Base-by-base conservation (phyloP, 2,888 invertebrate genomes). In the Ophion costatus region DNA sequence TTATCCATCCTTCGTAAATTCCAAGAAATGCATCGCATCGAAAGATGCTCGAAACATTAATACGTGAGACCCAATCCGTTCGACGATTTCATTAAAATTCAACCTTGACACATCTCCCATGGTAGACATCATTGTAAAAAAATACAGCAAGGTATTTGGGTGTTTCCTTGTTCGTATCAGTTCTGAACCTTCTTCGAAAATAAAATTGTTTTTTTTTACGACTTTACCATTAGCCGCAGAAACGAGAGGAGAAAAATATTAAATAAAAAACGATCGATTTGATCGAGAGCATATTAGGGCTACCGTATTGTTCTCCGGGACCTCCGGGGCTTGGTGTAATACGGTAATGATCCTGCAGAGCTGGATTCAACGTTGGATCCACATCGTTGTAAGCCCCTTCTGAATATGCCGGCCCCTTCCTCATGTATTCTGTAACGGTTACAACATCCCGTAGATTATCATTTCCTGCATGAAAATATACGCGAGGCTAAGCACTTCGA, bases 311-410 rank as follows among this genome's bases (percentile, higher is more conserved):
- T 91, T 96, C 96, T 86, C 95, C 94, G 82, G 94, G 93, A 33
- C 93, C 95, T 63, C 95, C 96, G 63, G 96, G 95, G 86, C 96
- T 95, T 80, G 96, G 96, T 83, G 96, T 96, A 87, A 96, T 95
- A 87, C 96, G 95, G 92, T 96, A 96, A 91, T 94, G 94, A 89
- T 94, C 94, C 89, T 93, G 93, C 87, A 93, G 88, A 87, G 91
- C 92, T 79, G 93, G 92, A 90, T 93, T 93, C 88, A 93, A 89
- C 84, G 93, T 92, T 87, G 93, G 93, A 89, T 95, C 96, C 91
- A 96, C 94, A 92, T 96, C 96, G 91, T 96, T 96, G 92, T 96
- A 96, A 79, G 96, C 96, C 89, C 96, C 94, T 92, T 95, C 95
- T 80, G 94, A 94, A 88, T 94, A 95, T 20, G 94, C 92, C 38